Evolutionary conservation across 2,797 vertebrate genomes (phyloP), one percentile per base, ranked within the genome.

Genomic region (Agapornis canus): DNA sequence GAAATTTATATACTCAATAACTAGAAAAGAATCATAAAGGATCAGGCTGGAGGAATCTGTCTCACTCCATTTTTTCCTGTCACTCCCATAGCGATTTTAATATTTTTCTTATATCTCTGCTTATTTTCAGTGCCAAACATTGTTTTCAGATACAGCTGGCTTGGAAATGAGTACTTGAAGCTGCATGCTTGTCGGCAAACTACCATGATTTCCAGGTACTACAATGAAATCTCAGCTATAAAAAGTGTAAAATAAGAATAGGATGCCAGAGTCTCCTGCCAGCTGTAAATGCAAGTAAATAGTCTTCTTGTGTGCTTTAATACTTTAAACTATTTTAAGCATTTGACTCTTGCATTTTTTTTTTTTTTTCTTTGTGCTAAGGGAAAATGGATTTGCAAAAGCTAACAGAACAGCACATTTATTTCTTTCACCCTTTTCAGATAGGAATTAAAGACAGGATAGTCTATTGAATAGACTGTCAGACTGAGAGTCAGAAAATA

Each of bases 41-140:
- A 98, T 98, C 97, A 98, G 87, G 92, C 96, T 96, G 96, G 96
- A 98, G 96, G 71, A 98, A 98, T 98, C 95, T 97, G 97, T 98
- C 97, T 97, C 97, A 97, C 97, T 98, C 97, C 97, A 98, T 98
- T 98, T 98, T 98, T 97, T 96, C 94, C 97, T 98, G 98, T 98
- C 98, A 98, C 97, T 98, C 97, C 97, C 94, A 97, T 81, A 97
- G 97, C 88, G 97, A 98, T 98, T 98, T 98, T 98, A 98, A 98
- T 98, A 98, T 98, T 98, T 98, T 97, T 96, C 95, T 91, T 81
- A 86, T 97, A 98, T 98, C 97, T 97, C 97, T 96, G 95, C 96
- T 97, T 97, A 98, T 98, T 98, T 98, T 97, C 97, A 95, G 97
- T 97, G 97, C 97, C 98, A 96, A 98, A 97, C 96, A 97, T 97